Percentiles rank a stretch among this genome's conserved stretches.
These are phyloP conservation scores for Psephotus haematonotus DNA, from an alignment of 2,113 vertebrate genomes.

Conservation along the genomic window DNA sequence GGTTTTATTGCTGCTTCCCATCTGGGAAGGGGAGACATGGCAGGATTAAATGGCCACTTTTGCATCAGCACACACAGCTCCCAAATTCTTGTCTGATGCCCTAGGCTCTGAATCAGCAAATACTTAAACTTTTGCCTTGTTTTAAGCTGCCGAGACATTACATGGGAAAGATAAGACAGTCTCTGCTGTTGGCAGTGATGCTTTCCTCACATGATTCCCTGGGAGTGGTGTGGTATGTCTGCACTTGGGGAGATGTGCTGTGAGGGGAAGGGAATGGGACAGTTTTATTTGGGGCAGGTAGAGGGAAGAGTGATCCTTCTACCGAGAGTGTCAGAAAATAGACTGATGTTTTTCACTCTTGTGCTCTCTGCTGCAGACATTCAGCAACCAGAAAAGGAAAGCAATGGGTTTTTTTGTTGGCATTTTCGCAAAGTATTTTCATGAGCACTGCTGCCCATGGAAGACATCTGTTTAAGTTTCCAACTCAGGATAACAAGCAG, in stretches of 20 bases:
- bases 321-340: not conserved
- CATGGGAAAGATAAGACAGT: not conserved
- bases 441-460: not conserved
- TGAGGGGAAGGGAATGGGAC: not conserved
- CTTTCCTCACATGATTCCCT: not conserved
- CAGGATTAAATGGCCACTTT: not conserved
- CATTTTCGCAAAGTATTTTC: not conserved
- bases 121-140: not conserved
- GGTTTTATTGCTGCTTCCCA: not conserved
- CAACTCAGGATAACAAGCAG: not conserved
- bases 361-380: not conserved
- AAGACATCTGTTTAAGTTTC: slow-evolving; percentile 1
- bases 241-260: not conserved
- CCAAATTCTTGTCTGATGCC: not conserved
- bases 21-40: not conserved
- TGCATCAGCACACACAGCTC: not conserved
- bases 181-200: not conserved
- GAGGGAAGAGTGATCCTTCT: not conserved
- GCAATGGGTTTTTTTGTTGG: not conserved
- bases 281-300: not conserved
- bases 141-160: not conserved
- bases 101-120: not conserved
- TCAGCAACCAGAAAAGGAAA: not conserved
- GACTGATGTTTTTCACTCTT: not conserved
- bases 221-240: not conserved